Evolutionary conservation across 1,140 invertebrate species (phyloP), one percentile per base, ranked within the genome.

Genomic region (Temnothorax nylanderi): DNA sequence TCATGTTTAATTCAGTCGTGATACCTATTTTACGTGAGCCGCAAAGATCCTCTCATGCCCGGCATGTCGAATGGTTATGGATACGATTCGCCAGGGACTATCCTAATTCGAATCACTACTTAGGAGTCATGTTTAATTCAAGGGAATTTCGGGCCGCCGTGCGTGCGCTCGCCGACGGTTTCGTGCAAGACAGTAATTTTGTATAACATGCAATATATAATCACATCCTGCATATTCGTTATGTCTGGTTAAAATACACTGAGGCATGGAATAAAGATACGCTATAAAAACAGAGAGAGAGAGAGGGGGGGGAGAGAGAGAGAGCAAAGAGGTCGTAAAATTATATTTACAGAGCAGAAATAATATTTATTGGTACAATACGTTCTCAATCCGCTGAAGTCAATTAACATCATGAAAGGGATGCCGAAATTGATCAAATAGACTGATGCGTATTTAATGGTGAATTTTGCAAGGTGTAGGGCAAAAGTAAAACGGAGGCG

Each of bases 101-200:
- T 62, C 60, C 62, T 89, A 84, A 90, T 89, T 90, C 89, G 44
- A 56, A 76, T 82, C 54, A 60, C 71, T 87, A 90, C 88, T 90
- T 89, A 89, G 67, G 71, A 86, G 72, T 89, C 89, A 90, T 90
- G 89, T 90, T 89, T 89, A 90, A 90, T 90, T 87, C 89, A 89
- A 67, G 56, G 18, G 41, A 54, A 75, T 74, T 78, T 64, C 54
- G 65, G n/a, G 18, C 6, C 37, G 13, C 11, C 13, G 69, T 75
- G 69, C 80, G 80, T 84, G 80, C 69, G 69, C 56, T 62, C 18
- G 44, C 21, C 56, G 41, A 44, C 32, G 3, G 69, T 84, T 75
- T 75, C 80, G 80, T 84, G 80, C 80, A 84, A 84, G 80, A 84
- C 54, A 26, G 80, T 84, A 84, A 84, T 84, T 84, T 84, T 84